phyloP scores from a whole-genome alignment of 2,113 vertebrate genomes.

The Strigops habroptila region DNA sequence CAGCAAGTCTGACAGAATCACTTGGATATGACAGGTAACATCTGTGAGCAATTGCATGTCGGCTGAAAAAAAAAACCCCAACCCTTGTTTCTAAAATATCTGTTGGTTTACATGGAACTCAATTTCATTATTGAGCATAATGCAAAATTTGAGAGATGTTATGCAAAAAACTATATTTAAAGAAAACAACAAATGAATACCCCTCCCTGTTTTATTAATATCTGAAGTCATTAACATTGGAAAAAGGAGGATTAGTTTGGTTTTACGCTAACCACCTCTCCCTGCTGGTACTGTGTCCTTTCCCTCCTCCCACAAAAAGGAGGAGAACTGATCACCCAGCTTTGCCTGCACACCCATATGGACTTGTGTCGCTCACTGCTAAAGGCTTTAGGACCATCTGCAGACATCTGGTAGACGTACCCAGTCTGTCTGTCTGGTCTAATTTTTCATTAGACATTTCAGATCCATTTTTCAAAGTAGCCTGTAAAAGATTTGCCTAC shows the following conservation, averaged over 20 bases:
- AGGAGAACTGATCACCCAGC: not conserved
- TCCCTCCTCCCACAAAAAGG: not conserved
- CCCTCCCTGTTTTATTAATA: not conserved
- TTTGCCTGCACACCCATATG: accelerated
- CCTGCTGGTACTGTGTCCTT: not conserved
- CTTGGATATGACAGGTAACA: not conserved
- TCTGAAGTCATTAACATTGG: not conserved
- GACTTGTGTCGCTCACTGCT: not conserved
- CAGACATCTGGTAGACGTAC: not conserved
- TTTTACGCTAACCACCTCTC: not conserved
- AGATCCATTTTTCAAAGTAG: not conserved
- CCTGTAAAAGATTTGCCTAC: not conserved
- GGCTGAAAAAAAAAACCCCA: not conserved
- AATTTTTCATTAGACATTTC: not conserved
- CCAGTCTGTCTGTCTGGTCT: not conserved
- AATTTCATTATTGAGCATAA: not conserved
- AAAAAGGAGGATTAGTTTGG: not conserved
- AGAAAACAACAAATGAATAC: not conserved
- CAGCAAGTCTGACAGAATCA: not conserved
- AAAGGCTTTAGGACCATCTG: not conserved
- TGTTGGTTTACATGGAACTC: not conserved
- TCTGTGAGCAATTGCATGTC: not conserved
- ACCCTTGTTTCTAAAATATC: not conserved
- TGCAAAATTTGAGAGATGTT: not conserved
- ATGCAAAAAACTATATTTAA: not conserved